Evolutionary conservation across 1,140 invertebrate genomes (phyloP).

Genomic region (Cheumatopsyche charites): DNA sequence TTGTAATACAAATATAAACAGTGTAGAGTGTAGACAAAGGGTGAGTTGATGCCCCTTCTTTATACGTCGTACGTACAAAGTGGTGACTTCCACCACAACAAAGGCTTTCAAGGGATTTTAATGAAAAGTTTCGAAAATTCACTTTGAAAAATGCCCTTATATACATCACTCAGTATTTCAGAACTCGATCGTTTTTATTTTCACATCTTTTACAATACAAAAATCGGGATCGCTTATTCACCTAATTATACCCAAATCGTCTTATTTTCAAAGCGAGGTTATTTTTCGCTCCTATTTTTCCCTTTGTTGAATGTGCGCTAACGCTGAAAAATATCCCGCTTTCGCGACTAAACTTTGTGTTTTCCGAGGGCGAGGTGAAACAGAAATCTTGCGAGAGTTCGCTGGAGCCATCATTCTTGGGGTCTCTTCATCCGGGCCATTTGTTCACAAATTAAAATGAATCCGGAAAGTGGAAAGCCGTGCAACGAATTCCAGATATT

Average conservation of each 20-base stretch:
- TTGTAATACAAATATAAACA: no score
- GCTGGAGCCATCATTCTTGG: constrained; percentile 40
- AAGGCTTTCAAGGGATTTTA: not conserved
- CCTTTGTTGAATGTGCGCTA: not conserved
- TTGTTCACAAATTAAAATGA: constrained; percentile 43
- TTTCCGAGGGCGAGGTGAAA: constrained; percentile 14
- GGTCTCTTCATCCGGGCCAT: constrained; percentile 40
- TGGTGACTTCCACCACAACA: not conserved
- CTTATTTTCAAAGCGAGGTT: not conserved
- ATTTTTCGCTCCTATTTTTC: not conserved
- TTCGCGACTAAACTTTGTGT: constrained; percentile 18
- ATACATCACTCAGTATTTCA: no score
- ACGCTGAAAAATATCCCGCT: constrained; percentile 29
- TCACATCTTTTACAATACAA: no score
- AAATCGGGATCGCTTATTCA: no score
- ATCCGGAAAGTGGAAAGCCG: constrained; percentile 29
- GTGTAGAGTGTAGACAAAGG: not conserved
- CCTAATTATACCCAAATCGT: no score
- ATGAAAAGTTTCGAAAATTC: no score
- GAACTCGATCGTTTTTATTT: no score
- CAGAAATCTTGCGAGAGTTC: constrained; percentile 31
- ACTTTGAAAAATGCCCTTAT: no score
- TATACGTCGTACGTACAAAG: not conserved
- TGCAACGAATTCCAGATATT: constrained; percentile 27
- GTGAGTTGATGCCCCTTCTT: constrained; percentile 7